Evolutionary conservation across 2,797 vertebrate genomes (phyloP).

Genomic region (Fratercula arctica): DNA sequence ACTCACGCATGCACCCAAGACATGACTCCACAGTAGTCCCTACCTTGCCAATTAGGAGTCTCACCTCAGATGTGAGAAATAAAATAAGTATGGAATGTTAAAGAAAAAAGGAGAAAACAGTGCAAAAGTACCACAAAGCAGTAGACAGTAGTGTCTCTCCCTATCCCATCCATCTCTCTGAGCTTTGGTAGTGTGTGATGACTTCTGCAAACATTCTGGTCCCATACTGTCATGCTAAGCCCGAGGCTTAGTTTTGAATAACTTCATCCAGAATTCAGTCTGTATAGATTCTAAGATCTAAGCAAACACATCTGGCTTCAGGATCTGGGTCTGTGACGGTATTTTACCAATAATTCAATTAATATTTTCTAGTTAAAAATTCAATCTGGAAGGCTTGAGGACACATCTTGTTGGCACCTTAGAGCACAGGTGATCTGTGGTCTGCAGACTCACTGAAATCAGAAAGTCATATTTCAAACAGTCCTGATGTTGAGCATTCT

Average conservation of each 20-base stretch:
- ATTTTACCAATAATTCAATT: background rate
- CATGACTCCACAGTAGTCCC: background rate
- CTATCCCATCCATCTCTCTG: background rate
- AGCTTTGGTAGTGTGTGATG: background rate
- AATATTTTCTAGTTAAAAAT: background rate
- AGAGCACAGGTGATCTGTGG: background rate
- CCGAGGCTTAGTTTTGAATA: background rate
- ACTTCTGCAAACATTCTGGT: background rate
- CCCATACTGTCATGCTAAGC: rapidly evolving
- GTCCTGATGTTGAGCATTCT: background rate
- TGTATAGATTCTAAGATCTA: background rate
- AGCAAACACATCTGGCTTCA: background rate
- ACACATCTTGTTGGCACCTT: background rate
- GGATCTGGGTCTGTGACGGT: background rate
- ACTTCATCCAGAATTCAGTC: background rate
- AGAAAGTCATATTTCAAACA: background rate
- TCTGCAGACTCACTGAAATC: background rate
- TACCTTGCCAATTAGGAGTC: background rate
- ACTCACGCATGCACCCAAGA: background rate
- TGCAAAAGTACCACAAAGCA: background rate
- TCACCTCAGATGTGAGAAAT: background rate
- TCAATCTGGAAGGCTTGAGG: background rate
- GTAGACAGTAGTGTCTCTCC: background rate
- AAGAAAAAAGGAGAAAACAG: background rate
- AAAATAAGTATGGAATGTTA: background rate